These are phyloP conservation scores for Acrobasis repandana DNA, from an alignment of 2,888 invertebrate species.

Conservation along the genomic window DNA sequence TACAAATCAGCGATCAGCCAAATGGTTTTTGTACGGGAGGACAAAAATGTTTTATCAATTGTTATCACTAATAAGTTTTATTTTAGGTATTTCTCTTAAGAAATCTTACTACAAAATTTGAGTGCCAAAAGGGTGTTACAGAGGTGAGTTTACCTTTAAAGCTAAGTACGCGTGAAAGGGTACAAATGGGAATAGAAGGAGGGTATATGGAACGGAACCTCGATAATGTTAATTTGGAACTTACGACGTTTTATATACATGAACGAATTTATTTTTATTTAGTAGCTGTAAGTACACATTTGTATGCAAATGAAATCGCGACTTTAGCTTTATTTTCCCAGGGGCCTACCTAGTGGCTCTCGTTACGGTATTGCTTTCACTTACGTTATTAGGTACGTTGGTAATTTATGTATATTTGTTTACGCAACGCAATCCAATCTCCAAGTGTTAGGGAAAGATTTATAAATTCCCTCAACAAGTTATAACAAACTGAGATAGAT, in stretches of 20 bases:
- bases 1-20: too few relatives aligned
- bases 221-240: slow-evolving; percentile 8
- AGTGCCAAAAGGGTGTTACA: slow-evolving; percentile 5
- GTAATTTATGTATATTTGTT: not conserved
- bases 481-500: too few relatives aligned
- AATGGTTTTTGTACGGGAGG: too few relatives aligned
- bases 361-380: not conserved
- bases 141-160: slow-evolving; percentile 6
- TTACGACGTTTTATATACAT: slow-evolving; percentile 14
- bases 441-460: not conserved
- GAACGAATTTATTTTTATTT: slow-evolving; percentile 9
- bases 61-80: too few relatives aligned
- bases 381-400: not conserved
- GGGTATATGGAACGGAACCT: slow-evolving; percentile 1
- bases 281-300: not conserved
- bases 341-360: not conserved
- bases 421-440: slow-evolving; percentile 13
- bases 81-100: too few relatives aligned
- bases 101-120: not conserved
- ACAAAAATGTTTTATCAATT: too few relatives aligned
- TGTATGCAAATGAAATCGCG: slow-evolving; percentile 13
- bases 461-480: not conserved
- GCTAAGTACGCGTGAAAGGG: slow-evolving; percentile 20
- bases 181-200: slow-evolving; percentile 10
- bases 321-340: slow-evolving; percentile 8